A percentile compares a stretch with the other conserved stretches of the same genome.
Evolutionary conservation across 2,888 invertebrate genomes (phyloP).

Genomic region (Spisula solida): DNA sequence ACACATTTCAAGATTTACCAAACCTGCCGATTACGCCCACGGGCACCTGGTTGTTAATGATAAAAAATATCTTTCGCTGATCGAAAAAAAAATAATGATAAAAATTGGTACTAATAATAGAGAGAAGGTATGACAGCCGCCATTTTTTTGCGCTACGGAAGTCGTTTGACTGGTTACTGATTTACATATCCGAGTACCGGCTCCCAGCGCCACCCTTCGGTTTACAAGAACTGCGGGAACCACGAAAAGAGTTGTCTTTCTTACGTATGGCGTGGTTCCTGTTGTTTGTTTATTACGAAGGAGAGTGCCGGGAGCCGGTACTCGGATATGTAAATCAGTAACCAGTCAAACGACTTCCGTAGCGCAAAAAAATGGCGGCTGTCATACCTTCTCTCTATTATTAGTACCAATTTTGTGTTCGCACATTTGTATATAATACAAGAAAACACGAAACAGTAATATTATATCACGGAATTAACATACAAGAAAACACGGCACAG

Average conservation of each 20-base stretch:
- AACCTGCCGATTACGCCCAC: neutral
- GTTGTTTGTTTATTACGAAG: neutral
- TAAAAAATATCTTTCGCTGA: neutral
- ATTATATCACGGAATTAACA: slow-evolving; percentile 1
- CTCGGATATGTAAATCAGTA: neutral
- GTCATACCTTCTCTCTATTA: too few species aligned
- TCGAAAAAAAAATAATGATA: neutral
- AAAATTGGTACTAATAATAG: neutral
- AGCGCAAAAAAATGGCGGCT: neutral
- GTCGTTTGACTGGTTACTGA: neutral
- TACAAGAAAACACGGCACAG: slow-evolving; percentile 1
- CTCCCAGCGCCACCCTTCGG: neutral
- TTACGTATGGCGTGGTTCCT: neutral
- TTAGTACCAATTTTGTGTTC: neutral
- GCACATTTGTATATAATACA: slow-evolving; percentile 1
- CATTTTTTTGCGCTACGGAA: neutral
- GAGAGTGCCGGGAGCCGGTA: slow-evolving; percentile 1
- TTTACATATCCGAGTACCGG: neutral
- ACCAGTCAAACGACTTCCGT: neutral
- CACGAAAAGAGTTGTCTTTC: neutral
- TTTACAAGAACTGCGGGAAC: neutral
- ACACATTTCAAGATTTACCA: too few species aligned
- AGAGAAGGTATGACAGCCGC: neutral
- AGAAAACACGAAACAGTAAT: slow-evolving; percentile 1
- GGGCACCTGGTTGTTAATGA: neutral